Base-by-base conservation (phyloP, 2,888 invertebrate genomes). In the Keiferia lycopersicella region DNA sequence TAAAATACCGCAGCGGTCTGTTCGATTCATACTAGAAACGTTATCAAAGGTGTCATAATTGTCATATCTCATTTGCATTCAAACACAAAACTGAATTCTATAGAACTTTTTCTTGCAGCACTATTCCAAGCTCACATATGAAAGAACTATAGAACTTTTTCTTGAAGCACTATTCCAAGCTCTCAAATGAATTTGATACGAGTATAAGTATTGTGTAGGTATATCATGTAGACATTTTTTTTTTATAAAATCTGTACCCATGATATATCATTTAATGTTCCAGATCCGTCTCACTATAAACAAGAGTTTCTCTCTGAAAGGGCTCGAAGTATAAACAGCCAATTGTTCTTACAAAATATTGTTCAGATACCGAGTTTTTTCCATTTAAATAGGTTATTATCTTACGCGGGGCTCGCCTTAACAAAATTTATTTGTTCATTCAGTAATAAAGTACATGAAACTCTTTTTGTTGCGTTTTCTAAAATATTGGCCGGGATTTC, bases 351-450 rank as follows among this genome's bases (percentile, higher is more conserved):
- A 71, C 75, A 74, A 83, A 79, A 80, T 83, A 83, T 79, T 65
- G 73, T 70, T 68, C 61, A 63, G 64, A 65, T 68, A 66, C 66
- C 72, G 67, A 71, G 76, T 79, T 80, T 80, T 78, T 80, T 75
- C 76, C 75, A 77, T 76, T 80, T 82, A 83, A 83, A 82, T 80
- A 79, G 81, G 79, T 80, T 84, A 83, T 84, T 84, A 83, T 82
- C 81, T 78, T 74, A 77, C 75, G 70, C 71, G 76, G 73, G 73
- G 72, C 76, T 80, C 79, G 80, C 75, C 76, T 84, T 82, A 82
- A 84, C 78, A 76, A 78, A 83, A 87, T 87, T 87, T 87, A 87
- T 87, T 76, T 73, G 79, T 81, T 79, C 84, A 83, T 86, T 83
- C 84, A 80, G 80, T 83, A 82, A 86, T 87, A 87, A 87, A 87